A percentile compares a stretch with the other conserved stretches of the same genome.
Evolutionary conservation across 2,113 vertebrate genomes (phyloP).

Genomic region (Pollimyrus isidori): DNA sequence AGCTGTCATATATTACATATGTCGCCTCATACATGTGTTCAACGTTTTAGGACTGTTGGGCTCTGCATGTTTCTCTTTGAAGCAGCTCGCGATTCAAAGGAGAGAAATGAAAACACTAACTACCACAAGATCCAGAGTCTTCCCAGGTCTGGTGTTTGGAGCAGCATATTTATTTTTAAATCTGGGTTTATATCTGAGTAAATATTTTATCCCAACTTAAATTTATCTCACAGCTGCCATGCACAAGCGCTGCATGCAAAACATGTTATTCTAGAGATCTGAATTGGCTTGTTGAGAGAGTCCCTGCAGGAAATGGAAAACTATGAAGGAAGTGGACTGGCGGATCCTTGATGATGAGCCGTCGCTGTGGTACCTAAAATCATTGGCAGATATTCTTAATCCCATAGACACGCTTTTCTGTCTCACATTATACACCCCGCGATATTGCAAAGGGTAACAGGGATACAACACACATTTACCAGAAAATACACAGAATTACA

Average conservation of each 20-base stretch:
- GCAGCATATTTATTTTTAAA: conserved; percentile 1
- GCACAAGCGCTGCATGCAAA: not conserved
- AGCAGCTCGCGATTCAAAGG: conserved; percentile 9
- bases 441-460: not conserved
- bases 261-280: not conserved
- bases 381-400: not conserved
- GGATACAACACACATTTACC: not conserved
- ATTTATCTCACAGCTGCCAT: not conserved
- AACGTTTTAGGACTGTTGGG: conserved; percentile 28
- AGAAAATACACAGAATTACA: not conserved
- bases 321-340: not conserved
- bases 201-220: not conserved
- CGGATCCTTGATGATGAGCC: not conserved
- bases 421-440: not conserved
- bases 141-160: not conserved
- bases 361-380: not conserved
- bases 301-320: not conserved
- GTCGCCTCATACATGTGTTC: conserved; percentile 36
- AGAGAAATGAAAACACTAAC: conserved; percentile 4
- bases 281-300: not conserved
- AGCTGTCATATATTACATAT: conserved; percentile 43
- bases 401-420: not conserved
- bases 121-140: not conserved
- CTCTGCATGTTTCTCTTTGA: conserved; percentile 27
- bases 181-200: not conserved